These are phyloP conservation scores for Drosophila koepferae DNA, from an alignment of 2,888 invertebrate genomes.

Conservation along the genomic window DNA sequence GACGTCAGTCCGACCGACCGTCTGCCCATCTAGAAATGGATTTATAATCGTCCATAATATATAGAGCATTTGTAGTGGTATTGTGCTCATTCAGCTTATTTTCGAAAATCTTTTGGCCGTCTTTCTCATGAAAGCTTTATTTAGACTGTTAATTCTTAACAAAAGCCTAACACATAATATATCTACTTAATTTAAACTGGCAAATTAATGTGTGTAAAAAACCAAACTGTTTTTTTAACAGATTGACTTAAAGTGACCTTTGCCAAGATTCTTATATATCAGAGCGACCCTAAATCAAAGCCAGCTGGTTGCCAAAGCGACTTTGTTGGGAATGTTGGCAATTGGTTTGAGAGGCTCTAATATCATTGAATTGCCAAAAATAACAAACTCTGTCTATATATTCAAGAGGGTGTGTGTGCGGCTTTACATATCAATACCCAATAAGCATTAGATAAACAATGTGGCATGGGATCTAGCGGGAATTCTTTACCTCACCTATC, in stretches of 20 bases:
- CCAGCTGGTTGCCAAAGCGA: conserved; percentile 42
- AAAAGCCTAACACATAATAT: neutral
- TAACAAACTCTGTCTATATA: conserved; percentile 36
- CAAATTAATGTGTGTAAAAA: neutral
- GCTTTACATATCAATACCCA: conserved; percentile 46
- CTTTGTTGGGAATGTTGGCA: conserved; percentile 15
- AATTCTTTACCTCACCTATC: neutral
- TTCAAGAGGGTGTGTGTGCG: neutral
- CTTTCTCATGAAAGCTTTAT: neutral
- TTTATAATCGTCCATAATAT: no score
- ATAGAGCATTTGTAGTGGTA: no score
- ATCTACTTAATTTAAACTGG: conserved; percentile 9
- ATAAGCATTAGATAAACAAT: conserved; percentile 52
- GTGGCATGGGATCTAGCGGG: neutral
- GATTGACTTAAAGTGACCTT: neutral
- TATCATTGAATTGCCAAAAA: conserved; percentile 36
- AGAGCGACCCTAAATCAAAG: conserved; percentile 35
- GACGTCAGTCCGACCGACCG: no score
- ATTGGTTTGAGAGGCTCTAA: conserved; percentile 28
- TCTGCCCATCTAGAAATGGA: no score
- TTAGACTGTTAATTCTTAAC: neutral
- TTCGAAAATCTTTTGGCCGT: no score
- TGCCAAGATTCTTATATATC: conserved; percentile 38
- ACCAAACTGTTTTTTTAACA: neutral
- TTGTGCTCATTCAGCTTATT: no score